Base-by-base conservation (phyloP, 2,113 vertebrate species). In the Sinocyclocheilus anshuiensis region DNA sequence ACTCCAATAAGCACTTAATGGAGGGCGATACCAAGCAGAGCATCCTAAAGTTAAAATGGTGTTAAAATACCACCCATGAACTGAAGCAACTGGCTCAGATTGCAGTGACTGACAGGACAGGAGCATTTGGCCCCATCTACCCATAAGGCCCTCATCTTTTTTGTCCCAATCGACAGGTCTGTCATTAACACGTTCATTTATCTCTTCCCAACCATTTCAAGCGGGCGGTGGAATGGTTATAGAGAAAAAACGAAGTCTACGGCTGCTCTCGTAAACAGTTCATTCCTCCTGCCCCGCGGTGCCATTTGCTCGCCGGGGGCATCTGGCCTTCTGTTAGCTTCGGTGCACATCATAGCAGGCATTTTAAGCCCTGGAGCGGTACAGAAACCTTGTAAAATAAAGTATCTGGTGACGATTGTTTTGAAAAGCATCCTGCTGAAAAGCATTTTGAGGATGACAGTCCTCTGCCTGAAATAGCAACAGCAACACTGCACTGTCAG, bases 371-470 rank as follows among this genome's bases (percentile, higher is more conserved):
- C 83, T 42, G 83, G 87, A 45, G 85, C 84, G 76, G 90, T 91
- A 91, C 82, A 93, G 87, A 88, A 86, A 90, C 88, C 91, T 93
- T 91, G 92, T 92, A 92, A 93, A 93, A 93, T 75, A 92, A 92
- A 92, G 91, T 87, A 90, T 92, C 90, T 90, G 85, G 90, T 92
- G 91, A 92, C 91, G 86, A 94, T 93, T 94, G 93, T 94, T 94
- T 94, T 93, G 92, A 94, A 92, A 94, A 93, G 93, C 93, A 91
- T 91, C 90, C 90, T 87, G 89, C 89, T 90, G 93, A 94, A 93
- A 93, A 94, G 93, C 93, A 93, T 94, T 94, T 93, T 92, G 92
- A 89, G 87, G 93, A 94, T 92, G 94, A 94, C 94, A 94, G 93
- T 91, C 89, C 84, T 81, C 86, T 81, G 90, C 91, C 92, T 90